phyloP scores from a whole-genome alignment of 2,797 vertebrate genomes.

The Micrastur ruficollis region DNA sequence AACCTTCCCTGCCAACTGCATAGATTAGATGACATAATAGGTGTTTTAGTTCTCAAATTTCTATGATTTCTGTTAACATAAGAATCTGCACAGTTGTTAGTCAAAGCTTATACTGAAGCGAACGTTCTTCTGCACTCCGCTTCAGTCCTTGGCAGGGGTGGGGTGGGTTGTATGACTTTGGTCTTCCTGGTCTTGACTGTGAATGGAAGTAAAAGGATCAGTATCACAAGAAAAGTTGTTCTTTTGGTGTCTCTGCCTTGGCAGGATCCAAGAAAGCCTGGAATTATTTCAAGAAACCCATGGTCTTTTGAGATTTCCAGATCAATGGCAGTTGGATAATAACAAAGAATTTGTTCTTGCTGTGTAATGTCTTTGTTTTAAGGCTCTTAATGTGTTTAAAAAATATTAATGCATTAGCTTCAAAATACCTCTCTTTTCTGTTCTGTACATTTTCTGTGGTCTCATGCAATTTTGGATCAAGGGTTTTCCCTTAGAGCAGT shows the following conservation, averaged over 20 bases:
- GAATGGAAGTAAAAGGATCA: not conserved
- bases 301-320: not conserved
- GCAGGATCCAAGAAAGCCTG: not conserved
- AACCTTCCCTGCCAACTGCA: not conserved
- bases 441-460: not conserved
- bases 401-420: not conserved
- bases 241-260: not conserved
- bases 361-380: not conserved
- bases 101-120: not conserved
- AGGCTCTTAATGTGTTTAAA: not conserved
- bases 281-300: not conserved
- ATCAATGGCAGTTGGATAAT: not conserved
- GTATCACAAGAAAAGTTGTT: not conserved
- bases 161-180: not conserved
- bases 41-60: not conserved
- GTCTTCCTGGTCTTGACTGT: not conserved
- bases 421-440: not conserved
- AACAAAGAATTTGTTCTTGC: not conserved
- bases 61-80: not conserved
- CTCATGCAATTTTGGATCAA: not conserved
- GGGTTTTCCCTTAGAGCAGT: not conserved
- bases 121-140: not conserved
- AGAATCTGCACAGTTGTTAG: not conserved
- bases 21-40: not conserved
- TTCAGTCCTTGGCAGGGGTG: not conserved